phyloP scores from a whole-genome alignment of 2,888 invertebrate species.

The Cosmorhoe ocellata region DNA sequence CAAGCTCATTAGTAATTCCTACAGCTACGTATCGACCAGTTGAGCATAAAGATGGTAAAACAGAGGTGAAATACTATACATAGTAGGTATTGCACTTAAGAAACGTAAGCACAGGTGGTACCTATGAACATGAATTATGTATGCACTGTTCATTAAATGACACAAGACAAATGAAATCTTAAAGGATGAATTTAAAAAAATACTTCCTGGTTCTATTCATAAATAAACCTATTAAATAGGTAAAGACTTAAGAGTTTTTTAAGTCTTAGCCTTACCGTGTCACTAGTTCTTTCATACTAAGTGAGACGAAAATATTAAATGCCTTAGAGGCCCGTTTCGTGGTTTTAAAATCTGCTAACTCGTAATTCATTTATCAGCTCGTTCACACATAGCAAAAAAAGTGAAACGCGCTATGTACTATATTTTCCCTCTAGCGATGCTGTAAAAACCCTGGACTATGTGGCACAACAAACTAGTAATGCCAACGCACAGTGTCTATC shows the following conservation, averaged over 20 bases:
- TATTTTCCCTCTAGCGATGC: slow-evolving; percentile 1
- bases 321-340: no score
- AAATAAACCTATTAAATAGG: no score
- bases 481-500: slow-evolving; percentile 7
- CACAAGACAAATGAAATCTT: no score
- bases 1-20: slow-evolving; percentile 17
- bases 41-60: slow-evolving; percentile 22
- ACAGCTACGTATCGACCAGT: slow-evolving; percentile 11
- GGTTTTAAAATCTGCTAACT: no score
- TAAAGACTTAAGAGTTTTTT: no score
- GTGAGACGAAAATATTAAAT: no score
- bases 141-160: no score
- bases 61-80: slow-evolving; percentile 7
- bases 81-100: background rate
- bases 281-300: no score
- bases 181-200: no score
- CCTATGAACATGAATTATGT: background rate
- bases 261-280: no score
- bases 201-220: no score
- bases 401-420: background rate
- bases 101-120: background rate
- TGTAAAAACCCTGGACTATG: slow-evolving; percentile 19
- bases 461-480: slow-evolving; percentile 23
- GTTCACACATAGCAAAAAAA: background rate
- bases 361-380: no score